Percentiles rank a stretch among this genome's conserved stretches.
These are phyloP conservation scores for Paramisgurnus dabryanus DNA, from an alignment of 2,113 vertebrate genomes.

Conservation along the genomic window DNA sequence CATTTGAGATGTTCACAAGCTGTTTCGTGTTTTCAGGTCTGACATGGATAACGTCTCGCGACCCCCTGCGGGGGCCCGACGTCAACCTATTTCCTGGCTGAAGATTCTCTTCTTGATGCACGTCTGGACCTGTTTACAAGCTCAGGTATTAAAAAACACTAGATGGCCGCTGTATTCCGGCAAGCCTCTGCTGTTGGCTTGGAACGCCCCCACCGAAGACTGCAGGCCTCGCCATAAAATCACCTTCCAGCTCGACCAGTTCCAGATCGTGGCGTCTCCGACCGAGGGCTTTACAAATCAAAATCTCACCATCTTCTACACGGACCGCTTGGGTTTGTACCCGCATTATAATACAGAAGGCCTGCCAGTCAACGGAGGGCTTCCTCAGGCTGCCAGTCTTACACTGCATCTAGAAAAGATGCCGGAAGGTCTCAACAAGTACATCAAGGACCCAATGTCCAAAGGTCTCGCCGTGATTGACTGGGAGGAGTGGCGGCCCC, in stretches of 20 bases:
- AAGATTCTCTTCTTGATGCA: slow-evolving; percentile 61
- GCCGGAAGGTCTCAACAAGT: slow-evolving; percentile 65
- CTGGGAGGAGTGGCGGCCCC: slow-evolving; percentile 84
- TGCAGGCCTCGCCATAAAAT: slow-evolving; percentile 70
- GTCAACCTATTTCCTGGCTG: slow-evolving; percentile 26
- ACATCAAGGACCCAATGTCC: slow-evolving; percentile 69
- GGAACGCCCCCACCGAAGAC: slow-evolving; percentile 82
- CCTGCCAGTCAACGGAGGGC: slow-evolving; percentile 65
- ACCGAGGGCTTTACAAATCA: slow-evolving; percentile 79
- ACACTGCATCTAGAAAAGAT: slow-evolving; percentile 70
- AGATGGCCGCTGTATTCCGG: slow-evolving; percentile 75
- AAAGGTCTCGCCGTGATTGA: slow-evolving; percentile 81
- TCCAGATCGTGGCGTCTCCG: slow-evolving; percentile 76
- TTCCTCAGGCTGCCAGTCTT: slow-evolving; percentile 77
- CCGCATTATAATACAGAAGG: slow-evolving; percentile 70
- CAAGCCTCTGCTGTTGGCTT: slow-evolving; percentile 77
- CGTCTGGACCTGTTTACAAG: slow-evolving; percentile 59
- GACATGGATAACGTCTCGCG: neutral
- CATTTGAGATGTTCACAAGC: neutral
- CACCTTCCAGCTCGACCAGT: slow-evolving; percentile 69
- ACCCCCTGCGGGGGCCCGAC: neutral
- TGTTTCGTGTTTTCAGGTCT: slow-evolving; percentile 25
- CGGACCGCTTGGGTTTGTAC: slow-evolving; percentile 78
- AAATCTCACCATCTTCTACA: slow-evolving; percentile 82
- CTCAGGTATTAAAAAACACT: slow-evolving; percentile 71